phyloP scores from a whole-genome alignment of 2,888 invertebrate species.

The Altica lythri region DNA sequence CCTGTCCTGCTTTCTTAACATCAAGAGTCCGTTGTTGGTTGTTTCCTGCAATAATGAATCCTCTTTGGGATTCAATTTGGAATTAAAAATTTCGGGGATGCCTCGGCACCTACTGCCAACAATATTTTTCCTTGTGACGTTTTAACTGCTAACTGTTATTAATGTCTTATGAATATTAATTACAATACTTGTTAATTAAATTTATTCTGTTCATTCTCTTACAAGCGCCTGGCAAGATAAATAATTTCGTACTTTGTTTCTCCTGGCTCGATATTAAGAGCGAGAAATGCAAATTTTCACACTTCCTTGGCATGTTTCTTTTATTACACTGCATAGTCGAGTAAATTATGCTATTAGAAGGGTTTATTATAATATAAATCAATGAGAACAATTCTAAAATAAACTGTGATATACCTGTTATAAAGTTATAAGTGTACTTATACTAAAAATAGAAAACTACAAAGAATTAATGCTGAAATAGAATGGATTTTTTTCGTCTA shows the following conservation, averaged over 20 bases:
- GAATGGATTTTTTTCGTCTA: too few relatives aligned
- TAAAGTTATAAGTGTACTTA: too few relatives aligned
- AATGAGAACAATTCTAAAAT: too few relatives aligned
- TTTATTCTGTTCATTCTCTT: conserved; percentile 21
- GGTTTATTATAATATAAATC: too few relatives aligned
- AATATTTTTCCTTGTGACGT: conserved; percentile 20
- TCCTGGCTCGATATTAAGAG: conserved; percentile 14
- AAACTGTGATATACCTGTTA: too few relatives aligned
- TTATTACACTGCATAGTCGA: conserved; percentile 12
- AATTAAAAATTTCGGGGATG: conserved; percentile 18
- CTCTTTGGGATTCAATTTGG: conserved; percentile 5
- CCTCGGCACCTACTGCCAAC: background rate
- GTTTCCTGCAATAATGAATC: conserved; percentile 1
- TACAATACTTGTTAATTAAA: conserved; percentile 23
- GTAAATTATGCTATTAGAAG: conserved; percentile 3
- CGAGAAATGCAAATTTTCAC: conserved; percentile 22
- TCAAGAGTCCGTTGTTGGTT: too few relatives aligned
- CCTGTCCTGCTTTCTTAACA: too few relatives aligned
- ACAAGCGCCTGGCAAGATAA: conserved; percentile 18
- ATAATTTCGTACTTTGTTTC: conserved; percentile 17
- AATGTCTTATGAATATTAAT: conserved; percentile 31
- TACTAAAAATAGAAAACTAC: too few relatives aligned
- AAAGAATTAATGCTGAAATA: too few relatives aligned
- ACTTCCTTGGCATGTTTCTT: conserved; percentile 13
- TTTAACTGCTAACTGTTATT: conserved; percentile 28